Conservation (phyloP, 2,113 vertebrate species). For the Lonchura striata region DNA sequence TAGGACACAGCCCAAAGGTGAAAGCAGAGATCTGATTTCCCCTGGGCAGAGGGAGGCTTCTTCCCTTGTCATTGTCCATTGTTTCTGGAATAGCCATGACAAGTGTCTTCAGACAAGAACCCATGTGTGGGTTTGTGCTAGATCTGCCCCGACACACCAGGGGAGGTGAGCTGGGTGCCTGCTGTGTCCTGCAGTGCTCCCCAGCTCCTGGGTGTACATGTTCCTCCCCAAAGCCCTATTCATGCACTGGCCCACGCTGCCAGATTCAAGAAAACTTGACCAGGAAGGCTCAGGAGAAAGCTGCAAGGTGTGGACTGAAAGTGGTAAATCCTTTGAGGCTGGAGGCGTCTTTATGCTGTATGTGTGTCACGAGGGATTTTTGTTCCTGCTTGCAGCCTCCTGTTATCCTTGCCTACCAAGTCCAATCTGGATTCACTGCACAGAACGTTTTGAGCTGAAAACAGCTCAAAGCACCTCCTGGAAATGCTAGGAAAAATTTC, state of each 20-base stretch:
- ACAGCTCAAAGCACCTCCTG: background rate
- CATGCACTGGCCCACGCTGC: background rate
- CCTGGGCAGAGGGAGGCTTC: background rate
- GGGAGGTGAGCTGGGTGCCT: background rate
- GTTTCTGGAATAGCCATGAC: background rate
- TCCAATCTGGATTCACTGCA: background rate
- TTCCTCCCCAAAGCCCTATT: background rate
- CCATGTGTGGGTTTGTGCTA: background rate
- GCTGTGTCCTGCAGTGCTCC: accelerated
- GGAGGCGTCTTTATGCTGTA: background rate
- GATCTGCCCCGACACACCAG: accelerated
- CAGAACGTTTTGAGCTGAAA: background rate
- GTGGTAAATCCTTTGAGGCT: background rate
- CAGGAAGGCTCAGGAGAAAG: background rate
- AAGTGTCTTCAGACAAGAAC: background rate
- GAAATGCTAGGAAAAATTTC: background rate
- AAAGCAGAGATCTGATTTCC: background rate
- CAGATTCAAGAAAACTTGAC: background rate
- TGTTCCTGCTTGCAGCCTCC: background rate
- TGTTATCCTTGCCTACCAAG: background rate
- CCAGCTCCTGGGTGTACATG: accelerated
- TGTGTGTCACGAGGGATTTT: background rate
- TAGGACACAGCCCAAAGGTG: background rate
- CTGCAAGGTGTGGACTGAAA: background rate
- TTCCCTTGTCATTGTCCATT: background rate